A percentile compares a stretch with the other conserved stretches of the same genome.
phyloP scores from a whole-genome alignment of 2,113 vertebrate genomes.

The Gopherus evgoodei region DNA sequence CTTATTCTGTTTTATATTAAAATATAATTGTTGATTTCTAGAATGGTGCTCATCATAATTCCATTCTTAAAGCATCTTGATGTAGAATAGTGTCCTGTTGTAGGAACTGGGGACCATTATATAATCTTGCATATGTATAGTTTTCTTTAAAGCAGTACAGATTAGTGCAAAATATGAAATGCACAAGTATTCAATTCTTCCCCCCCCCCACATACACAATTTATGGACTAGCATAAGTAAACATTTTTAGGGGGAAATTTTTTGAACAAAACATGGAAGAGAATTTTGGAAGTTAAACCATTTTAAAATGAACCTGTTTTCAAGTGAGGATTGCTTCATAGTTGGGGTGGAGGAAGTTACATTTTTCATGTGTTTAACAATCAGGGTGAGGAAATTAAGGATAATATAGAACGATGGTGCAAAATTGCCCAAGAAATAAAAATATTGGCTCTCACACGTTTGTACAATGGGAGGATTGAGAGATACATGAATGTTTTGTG shows the following conservation, averaged over 20 bases:
- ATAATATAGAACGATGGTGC: neutral
- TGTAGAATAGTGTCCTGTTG: neutral
- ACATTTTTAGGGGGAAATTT: rapidly evolving
- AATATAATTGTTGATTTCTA: neutral
- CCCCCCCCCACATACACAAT: neutral
- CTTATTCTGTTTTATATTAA: neutral
- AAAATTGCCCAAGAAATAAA: neutral
- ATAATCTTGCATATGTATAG: neutral
- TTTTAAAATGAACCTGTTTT: neutral
- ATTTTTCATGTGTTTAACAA: too few species aligned
- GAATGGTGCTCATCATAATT: neutral
- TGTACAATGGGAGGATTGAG: neutral
- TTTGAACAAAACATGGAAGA: neutral
- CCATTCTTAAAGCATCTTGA: neutral
- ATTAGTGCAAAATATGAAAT: neutral
- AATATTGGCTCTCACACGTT: neutral
- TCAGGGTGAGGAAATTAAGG: too few species aligned
- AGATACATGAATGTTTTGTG: neutral
- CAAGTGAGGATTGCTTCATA: neutral
- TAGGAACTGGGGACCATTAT: neutral
- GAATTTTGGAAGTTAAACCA: neutral
- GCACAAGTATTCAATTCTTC: rapidly evolving
- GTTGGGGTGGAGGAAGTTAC: too few species aligned
- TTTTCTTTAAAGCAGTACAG: neutral
- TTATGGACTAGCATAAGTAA: neutral